A percentile compares a stretch with the other conserved stretches of the same genome.
These are phyloP conservation scores for Ectobius pallidus DNA, from an alignment of 2,888 invertebrate genomes.

Conservation along the genomic window DNA sequence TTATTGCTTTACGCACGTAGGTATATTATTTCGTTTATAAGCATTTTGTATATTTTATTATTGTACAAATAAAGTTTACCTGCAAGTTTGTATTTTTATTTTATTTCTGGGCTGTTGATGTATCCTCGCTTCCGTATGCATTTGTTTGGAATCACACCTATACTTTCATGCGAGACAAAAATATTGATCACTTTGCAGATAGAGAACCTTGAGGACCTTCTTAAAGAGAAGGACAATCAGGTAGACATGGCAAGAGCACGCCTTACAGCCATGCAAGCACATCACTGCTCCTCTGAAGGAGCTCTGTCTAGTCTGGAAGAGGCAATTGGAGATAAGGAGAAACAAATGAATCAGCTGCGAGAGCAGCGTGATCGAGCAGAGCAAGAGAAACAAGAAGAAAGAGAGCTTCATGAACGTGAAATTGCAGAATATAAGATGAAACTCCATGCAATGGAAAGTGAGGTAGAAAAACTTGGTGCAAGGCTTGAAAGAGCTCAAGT, in stretches of 20 bases:
- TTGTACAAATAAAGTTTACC: neutral
- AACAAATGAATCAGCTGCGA: constrained; percentile 91
- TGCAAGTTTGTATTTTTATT: no score
- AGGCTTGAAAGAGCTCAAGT: constrained; percentile 87
- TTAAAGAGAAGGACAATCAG: constrained; percentile 98
- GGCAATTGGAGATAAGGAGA: constrained; percentile 95
- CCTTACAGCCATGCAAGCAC: constrained; percentile 91
- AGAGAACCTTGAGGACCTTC: constrained; percentile 94
- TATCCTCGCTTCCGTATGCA: no score
- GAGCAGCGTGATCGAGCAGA: constrained; percentile 96
- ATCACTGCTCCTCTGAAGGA: constrained; percentile 92
- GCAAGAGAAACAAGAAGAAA: constrained; percentile 94
- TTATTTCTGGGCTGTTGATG: no score
- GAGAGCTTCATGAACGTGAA: constrained; percentile 85
- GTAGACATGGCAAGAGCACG: constrained; percentile 93
- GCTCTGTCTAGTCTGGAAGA: constrained; percentile 93
- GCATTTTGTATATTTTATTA: no score
- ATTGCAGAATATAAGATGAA: constrained; percentile 96
- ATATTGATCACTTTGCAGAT: constrained; percentile 65
- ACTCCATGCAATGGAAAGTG: constrained; percentile 87
- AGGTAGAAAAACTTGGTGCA: constrained; percentile 87
- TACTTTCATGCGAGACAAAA: no score
- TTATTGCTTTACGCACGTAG: no score
- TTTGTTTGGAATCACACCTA: no score
- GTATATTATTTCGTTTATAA: constrained; percentile 38